Base-by-base conservation (phyloP, 2,888 invertebrate genomes). In the Saturnia japonica region DNA sequence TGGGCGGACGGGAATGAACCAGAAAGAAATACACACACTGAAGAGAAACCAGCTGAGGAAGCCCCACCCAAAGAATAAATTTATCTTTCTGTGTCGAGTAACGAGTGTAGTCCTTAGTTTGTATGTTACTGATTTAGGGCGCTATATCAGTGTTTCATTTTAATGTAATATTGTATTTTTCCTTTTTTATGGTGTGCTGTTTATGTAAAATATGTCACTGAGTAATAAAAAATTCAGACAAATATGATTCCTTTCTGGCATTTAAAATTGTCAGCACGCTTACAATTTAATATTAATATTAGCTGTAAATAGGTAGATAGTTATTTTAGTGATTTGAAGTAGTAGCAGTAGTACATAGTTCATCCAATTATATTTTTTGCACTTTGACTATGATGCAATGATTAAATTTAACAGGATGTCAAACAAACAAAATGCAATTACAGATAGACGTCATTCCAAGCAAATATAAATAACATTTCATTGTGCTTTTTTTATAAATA, bases 1-100 rank as follows among this genome's bases (percentile, higher is more conserved):
- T 95, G 96, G 95, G 95, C 95, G 0, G 95, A 95, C 71, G 95
- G 95, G 47, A 94, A 95, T 72, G 94, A 94, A 71, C 92, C 93
- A 0, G 93, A 91, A 54, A 82, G 89, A 69, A 82, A 81, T 67
- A 73, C 82, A 12, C 85, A 87, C 73, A 71, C 83, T 0, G 92
- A 92, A 68, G 91, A 93, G 43, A 91, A 91, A 73, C 88, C 91
- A 8, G 83, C 87, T n/a, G 90, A 89, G 73, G 88, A 83, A 68
- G 80, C 86, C 11, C 89, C n/a, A n/a, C n/a, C 91, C 76, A 92
- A 93, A 84, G 92, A 93, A 77, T 91, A 85, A 80, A 74, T 70
- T 69, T 64, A n/a, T n/a, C 19, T 68, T 74, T 70, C 54, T 71
- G 72, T 73, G n/a, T 75, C 74, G 72, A 77, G 72, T 79, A 71